Conservation (phyloP, 2,888 invertebrate genomes). For the Drosophila atroscutellata region DNA sequence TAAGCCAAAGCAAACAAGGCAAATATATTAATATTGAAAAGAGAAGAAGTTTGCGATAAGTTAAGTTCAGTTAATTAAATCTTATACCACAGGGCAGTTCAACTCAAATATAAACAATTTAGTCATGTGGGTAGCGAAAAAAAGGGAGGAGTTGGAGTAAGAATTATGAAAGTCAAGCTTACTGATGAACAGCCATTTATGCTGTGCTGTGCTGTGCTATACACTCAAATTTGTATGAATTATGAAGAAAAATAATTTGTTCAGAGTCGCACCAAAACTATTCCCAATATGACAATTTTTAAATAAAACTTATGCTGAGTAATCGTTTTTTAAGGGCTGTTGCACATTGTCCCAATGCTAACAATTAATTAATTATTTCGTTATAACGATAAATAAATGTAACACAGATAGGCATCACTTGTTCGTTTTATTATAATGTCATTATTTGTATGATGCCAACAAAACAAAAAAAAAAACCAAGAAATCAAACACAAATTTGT, state of each 20-base stretch:
- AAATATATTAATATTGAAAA: slow-evolving; percentile 69
- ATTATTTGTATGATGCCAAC: slow-evolving; percentile 43
- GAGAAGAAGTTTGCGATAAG: slow-evolving; percentile 48
- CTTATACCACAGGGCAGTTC: slow-evolving; percentile 38
- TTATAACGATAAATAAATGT: slow-evolving; percentile 39
- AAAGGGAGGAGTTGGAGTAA: background rate
- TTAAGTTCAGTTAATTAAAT: slow-evolving; percentile 69
- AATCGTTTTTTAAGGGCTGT: slow-evolving; percentile 25
- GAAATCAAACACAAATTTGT: slow-evolving; percentile 18
- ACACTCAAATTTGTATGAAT: background rate
- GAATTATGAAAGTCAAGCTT: background rate
- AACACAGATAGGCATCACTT: slow-evolving; percentile 21
- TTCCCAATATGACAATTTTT: background rate
- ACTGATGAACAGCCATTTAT: background rate
- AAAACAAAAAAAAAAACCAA: slow-evolving; percentile 15
- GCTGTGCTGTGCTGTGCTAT: background rate
- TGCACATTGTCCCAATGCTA: slow-evolving; percentile 10
- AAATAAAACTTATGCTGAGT: slow-evolving; percentile 26
- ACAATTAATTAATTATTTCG: slow-evolving; percentile 54
- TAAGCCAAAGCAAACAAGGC: slow-evolving; percentile 63
- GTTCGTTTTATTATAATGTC: slow-evolving; percentile 54
- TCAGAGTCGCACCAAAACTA: background rate
- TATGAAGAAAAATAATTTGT: background rate
- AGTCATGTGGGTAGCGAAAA: slow-evolving; percentile 29
- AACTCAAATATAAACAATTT: slow-evolving; percentile 69